These are phyloP conservation scores for Crenuchus spilurus DNA, from an alignment of 2,797 vertebrate genomes.

Conservation along the genomic window DNA sequence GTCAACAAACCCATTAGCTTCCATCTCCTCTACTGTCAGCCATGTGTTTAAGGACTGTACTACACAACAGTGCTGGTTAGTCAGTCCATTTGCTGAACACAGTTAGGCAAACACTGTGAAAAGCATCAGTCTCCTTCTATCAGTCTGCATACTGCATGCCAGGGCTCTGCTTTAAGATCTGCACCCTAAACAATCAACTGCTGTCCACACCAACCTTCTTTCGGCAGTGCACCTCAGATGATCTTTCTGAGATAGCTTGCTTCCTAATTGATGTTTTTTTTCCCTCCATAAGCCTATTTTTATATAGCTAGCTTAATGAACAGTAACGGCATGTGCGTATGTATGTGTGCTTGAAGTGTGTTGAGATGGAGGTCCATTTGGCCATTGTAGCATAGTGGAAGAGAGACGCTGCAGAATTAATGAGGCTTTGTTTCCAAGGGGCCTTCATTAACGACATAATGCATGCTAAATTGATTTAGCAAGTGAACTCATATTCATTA, in stretches of 20 bases:
- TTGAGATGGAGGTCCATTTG: neutral
- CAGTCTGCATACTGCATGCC: neutral
- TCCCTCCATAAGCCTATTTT: neutral
- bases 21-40: neutral
- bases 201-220: neutral
- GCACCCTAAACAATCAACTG: neutral
- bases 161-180: neutral
- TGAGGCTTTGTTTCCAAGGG: slow-evolving; percentile 65
- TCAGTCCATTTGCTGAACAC: neutral
- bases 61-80: neutral
- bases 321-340: no score
- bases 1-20: neutral
- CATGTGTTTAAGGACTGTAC: neutral
- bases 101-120: neutral
- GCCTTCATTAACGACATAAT: slow-evolving; percentile 72
- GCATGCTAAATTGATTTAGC: slow-evolving; percentile 70
- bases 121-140: neutral
- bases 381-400: slow-evolving; percentile 5
- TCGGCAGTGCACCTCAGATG: neutral
- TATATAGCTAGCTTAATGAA: neutral
- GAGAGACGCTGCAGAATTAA: slow-evolving; percentile 62
- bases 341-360: neutral
- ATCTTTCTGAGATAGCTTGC: neutral
- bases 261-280: neutral
- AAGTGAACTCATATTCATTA: slow-evolving; percentile 70